These are phyloP conservation scores for Papilio dardanus DNA, from an alignment of 1,140 invertebrate species.

Conservation along the genomic window DNA sequence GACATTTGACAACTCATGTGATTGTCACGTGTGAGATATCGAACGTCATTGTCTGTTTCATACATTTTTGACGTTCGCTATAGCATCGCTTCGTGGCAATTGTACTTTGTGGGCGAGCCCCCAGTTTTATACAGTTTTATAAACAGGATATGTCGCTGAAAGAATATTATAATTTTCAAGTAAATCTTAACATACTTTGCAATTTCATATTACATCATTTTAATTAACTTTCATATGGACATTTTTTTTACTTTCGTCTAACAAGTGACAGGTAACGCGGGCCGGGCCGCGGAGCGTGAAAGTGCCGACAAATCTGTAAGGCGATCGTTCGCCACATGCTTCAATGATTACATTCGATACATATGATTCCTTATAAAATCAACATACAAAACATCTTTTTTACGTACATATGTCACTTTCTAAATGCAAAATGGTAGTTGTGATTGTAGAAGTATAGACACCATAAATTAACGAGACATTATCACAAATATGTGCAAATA, in stretches of 20 bases:
- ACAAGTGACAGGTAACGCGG: slow-evolving; percentile 16
- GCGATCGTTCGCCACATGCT: slow-evolving; percentile 39
- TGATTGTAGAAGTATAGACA: not conserved
- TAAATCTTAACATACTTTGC: not conserved
- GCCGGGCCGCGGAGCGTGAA: slow-evolving; percentile 44
- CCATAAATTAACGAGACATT: not conserved
- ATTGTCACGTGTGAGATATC: too few relatives aligned
- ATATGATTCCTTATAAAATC: slow-evolving; percentile 2
- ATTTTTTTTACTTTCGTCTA: not conserved
- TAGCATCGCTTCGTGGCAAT: too few relatives aligned
- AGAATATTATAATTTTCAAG: not conserved
- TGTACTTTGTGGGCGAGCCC: too few relatives aligned
- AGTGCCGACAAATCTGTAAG: slow-evolving; percentile 48
- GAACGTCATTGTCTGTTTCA: too few relatives aligned
- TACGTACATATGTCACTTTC: too few relatives aligned
- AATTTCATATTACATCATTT: not conserved
- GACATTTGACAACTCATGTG: too few relatives aligned
- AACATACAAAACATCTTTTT: too few relatives aligned
- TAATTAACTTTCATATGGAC: not conserved
- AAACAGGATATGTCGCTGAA: too few relatives aligned
- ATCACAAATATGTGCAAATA: not conserved
- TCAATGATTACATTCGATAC: slow-evolving; percentile 26
- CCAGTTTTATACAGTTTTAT: too few relatives aligned
- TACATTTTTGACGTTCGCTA: too few relatives aligned
- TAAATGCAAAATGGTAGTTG: too few relatives aligned